Evolutionary conservation across 2,113 vertebrate species (phyloP).

Genomic region (Ursus arctos): DNA sequence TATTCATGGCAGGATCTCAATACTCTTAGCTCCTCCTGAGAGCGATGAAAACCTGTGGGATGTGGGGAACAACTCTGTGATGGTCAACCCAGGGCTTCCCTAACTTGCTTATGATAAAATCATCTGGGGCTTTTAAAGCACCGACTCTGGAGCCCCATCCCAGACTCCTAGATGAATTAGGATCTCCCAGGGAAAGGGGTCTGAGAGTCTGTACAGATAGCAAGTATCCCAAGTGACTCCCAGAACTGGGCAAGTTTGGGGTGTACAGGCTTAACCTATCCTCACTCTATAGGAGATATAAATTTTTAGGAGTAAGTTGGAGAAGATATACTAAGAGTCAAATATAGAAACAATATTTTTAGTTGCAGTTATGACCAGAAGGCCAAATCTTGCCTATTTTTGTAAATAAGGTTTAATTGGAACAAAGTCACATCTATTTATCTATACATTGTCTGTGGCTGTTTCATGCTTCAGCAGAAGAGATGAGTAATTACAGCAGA

Average conservation of each 20-base stretch:
- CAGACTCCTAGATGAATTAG: not conserved
- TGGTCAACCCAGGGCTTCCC: not conserved
- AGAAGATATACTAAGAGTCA: not conserved
- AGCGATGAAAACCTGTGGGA: not conserved
- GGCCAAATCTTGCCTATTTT: not conserved
- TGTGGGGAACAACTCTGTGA: not conserved
- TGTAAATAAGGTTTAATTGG: not conserved
- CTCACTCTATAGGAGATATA: not conserved
- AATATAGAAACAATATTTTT: not conserved
- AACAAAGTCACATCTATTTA: not conserved
- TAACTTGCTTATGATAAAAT: not conserved
- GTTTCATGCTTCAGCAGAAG: not conserved
- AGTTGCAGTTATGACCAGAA: not conserved
- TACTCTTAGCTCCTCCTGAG: not conserved
- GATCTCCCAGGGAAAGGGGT: not conserved
- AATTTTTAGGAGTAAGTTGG: not conserved
- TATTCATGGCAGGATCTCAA: not conserved
- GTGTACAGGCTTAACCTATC: not conserved
- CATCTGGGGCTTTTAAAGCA: not conserved
- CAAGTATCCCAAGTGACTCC: not conserved
- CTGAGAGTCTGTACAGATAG: not conserved
- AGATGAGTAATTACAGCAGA: not conserved
- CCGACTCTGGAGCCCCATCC: not conserved
- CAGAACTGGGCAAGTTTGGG: not conserved
- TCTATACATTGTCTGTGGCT: not conserved